These are phyloP conservation scores for Champsocephalus esox DNA, from an alignment of 2,797 vertebrate genomes.

Conservation along the genomic window DNA sequence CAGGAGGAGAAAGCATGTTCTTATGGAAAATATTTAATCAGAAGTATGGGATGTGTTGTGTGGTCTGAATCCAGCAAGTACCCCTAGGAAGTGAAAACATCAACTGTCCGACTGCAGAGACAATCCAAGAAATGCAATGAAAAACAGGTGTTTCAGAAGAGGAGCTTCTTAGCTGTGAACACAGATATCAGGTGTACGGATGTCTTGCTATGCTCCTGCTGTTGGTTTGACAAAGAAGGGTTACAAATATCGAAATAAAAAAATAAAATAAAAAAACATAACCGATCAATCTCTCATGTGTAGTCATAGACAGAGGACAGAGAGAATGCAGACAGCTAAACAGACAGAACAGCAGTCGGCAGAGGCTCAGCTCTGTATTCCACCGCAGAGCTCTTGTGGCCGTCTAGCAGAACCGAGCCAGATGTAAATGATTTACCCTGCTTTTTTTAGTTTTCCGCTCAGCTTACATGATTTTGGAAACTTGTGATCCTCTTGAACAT, in stretches of 20 bases:
- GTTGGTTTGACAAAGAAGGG: too few relatives aligned
- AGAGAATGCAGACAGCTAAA: constrained; percentile 6
- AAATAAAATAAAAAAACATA: background rate
- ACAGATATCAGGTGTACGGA: constrained; percentile 27
- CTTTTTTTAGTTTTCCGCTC: constrained; percentile 22
- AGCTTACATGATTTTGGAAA: constrained; percentile 49
- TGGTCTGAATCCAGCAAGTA: constrained; percentile 45
- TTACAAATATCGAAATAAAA: too few relatives aligned
- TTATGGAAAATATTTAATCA: constrained; percentile 66
- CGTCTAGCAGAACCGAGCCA: constrained; percentile 15
- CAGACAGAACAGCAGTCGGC: constrained; percentile 4
- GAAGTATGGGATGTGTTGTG: constrained; percentile 56
- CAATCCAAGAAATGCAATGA: constrained; percentile 33
- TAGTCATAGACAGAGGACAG: background rate
- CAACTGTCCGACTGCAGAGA: constrained; percentile 41
- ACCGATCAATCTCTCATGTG: background rate
- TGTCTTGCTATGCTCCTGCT: background rate
- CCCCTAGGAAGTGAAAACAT: constrained; percentile 52
- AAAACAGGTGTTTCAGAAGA: constrained; percentile 50
- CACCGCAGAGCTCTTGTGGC: constrained; percentile 32
- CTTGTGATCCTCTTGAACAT: constrained; percentile 34
- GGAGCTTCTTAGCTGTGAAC: constrained; percentile 20
- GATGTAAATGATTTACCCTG: constrained; percentile 55
- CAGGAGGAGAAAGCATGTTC: constrained; percentile 54
- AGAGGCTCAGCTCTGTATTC: constrained; percentile 9